Evolutionary conservation across 2,888 invertebrate species (phyloP), one percentile per base, ranked within the genome.

Genomic region (Griposia aprilina): DNA sequence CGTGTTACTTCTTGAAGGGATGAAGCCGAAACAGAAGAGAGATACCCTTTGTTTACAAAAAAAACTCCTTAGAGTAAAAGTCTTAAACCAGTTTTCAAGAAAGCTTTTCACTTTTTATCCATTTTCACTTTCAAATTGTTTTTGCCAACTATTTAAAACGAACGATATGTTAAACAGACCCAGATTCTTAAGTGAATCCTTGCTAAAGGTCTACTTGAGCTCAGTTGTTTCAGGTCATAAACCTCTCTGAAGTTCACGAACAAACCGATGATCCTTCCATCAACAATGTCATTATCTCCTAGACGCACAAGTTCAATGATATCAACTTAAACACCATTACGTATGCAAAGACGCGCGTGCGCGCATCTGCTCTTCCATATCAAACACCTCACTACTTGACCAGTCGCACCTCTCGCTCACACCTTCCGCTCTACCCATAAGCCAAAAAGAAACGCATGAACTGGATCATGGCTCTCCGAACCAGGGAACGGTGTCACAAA

Each of bases 401-500:
- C 87, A 86, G 82, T 75, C 13, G 20, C 41, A 81, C 89, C 87
- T 95, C 94, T 90, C 92, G 59, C 86, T 95, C 91, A 63, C 89
- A 91, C 95, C 50, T 57, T 5, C 57, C 59, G 20, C 26, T 74
- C 72, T 13, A 55, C 0, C 73, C 80, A 85, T 84, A 77, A 8
- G 90, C 62, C 68, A 70, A 90, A 94, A 73, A 90, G 90, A 87
- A 93, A 95, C 89, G 89, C 77, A 90, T 84, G 84, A 95, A 93
- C 90, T 95, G 92, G 94, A 95, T 94, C 95, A 94, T 87, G 87
- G 86, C 89, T 92, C 92, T 89, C 86, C 89, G 89, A 96, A 95
- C 93, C 96, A 95, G 95, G 96, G 96, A 94, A 96, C 91, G 94
- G 96, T 96, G 96, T 96, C 96, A 96, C 95, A 94, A 95, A 95